These are phyloP conservation scores for Nymphicus hollandicus DNA, from an alignment of 2,113 vertebrate species.

Conservation along the genomic window DNA sequence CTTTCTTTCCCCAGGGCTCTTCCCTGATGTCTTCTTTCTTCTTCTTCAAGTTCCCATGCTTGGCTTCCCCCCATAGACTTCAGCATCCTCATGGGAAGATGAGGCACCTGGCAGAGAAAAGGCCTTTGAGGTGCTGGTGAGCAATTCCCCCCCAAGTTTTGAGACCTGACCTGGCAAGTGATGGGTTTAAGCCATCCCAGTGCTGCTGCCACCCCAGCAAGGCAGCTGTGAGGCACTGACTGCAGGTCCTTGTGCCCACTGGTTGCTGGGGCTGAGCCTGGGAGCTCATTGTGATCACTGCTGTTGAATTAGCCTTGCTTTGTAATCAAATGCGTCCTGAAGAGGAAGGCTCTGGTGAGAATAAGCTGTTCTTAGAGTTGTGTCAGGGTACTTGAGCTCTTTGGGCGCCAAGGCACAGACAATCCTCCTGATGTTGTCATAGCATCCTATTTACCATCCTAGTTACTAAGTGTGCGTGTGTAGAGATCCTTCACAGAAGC, in stretches of 20 bases:
- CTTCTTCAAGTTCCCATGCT: neutral
- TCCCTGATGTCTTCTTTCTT: neutral
- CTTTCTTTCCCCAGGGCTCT: neutral
- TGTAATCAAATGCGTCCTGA: neutral
- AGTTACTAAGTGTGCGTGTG: rapidly evolving
- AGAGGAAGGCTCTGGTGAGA: neutral
- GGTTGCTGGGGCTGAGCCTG: neutral
- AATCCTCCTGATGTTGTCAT: neutral
- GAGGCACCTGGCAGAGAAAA: neutral
- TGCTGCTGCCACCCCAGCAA: neutral
- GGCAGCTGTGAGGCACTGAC: neutral
- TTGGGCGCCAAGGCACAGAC: neutral
- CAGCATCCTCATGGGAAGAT: rapidly evolving
- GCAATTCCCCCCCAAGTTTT: neutral
- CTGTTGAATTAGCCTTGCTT: neutral
- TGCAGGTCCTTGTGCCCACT: neutral
- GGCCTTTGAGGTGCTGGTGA: neutral
- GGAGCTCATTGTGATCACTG: neutral
- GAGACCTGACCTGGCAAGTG: neutral
- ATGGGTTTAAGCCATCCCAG: neutral
- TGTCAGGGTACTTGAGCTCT: rapidly evolving
- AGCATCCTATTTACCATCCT: neutral
- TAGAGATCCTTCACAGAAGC: neutral
- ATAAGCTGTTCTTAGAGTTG: neutral
- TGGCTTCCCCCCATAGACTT: neutral